Conservation (phyloP, 2,113 vertebrate species). For the Balaenoptera acutorostrata region DNA sequence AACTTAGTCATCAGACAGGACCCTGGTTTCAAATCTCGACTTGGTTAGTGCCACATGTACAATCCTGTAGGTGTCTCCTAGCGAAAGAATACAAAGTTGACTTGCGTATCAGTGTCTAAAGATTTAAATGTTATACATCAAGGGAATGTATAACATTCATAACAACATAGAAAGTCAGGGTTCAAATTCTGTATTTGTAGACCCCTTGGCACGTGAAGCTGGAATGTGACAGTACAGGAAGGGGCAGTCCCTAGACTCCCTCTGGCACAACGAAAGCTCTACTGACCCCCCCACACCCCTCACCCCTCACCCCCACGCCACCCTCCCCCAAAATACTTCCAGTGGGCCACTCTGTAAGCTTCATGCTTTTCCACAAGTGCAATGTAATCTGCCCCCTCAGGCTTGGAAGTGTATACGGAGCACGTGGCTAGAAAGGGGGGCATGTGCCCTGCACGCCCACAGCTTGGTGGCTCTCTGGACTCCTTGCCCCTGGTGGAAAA, state of each 20-base stretch:
- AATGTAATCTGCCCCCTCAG: neutral
- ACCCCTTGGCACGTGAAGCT: neutral
- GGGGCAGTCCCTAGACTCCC: neutral
- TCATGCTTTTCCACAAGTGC: neutral
- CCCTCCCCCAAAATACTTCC: neutral
- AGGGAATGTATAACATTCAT: neutral
- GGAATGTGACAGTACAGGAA: neutral
- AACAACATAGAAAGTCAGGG: neutral
- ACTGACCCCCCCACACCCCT: neutral
- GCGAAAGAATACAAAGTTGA: neutral
- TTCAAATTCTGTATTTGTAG: neutral
- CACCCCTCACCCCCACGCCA: accelerated
- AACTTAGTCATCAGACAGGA: neutral
- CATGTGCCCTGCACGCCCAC: accelerated
- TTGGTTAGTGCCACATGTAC: neutral
- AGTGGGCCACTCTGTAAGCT: neutral
- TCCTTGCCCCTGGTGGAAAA: neutral
- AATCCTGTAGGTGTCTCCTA: neutral
- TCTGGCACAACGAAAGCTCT: neutral
- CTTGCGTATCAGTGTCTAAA: neutral
- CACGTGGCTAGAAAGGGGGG: neutral
- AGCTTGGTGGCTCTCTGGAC: neutral
- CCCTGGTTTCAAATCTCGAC: neutral
- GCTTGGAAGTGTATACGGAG: neutral
- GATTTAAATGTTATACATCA: neutral